A percentile compares a stretch with the other conserved stretches of the same genome.
Conservation (phyloP, 1,140 invertebrate genomes). For the Papilio dardanus region DNA sequence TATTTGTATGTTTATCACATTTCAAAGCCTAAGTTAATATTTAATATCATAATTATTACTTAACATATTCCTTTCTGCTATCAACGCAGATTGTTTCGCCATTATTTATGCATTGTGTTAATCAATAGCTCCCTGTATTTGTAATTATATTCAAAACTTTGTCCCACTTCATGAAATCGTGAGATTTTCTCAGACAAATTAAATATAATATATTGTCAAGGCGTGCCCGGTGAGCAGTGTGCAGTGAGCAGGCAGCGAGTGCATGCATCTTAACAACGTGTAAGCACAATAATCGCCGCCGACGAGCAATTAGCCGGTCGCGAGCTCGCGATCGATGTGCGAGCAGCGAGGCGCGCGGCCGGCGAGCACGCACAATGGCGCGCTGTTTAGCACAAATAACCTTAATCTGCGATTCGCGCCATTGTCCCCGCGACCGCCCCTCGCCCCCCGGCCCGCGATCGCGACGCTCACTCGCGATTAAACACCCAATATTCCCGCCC, state of each 20-base stretch:
- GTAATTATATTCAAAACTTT: slow-evolving; percentile 14
- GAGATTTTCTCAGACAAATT: slow-evolving; percentile 61
- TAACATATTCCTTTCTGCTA: too few species aligned
- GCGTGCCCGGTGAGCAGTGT: slow-evolving; percentile 4
- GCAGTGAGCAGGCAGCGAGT: slow-evolving; percentile 17
- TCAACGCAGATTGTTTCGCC: not conserved
- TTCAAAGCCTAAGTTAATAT: too few species aligned
- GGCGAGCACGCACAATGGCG: slow-evolving; percentile 61
- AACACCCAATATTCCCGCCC: slow-evolving; percentile 62
- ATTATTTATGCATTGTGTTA: not conserved
- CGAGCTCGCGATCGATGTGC: slow-evolving; percentile 47
- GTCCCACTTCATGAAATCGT: not conserved
- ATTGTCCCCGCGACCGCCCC: slow-evolving; percentile 52
- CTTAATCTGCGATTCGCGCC: slow-evolving; percentile 63
- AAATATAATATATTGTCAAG: slow-evolving; percentile 40
- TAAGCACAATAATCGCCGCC: slow-evolving; percentile 47
- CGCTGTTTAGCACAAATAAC: slow-evolving; percentile 73
- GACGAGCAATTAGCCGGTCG: slow-evolving; percentile 57
- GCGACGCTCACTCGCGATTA: slow-evolving; percentile 62
- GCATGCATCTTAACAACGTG: slow-evolving; percentile 56
- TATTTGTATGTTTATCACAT: too few species aligned
- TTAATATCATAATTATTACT: too few species aligned
- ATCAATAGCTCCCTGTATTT: not conserved
- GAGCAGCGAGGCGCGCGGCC: slow-evolving; percentile 51
- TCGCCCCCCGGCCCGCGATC: slow-evolving; percentile 60